Evolutionary conservation across 2,113 vertebrate species (phyloP), one percentile per base, ranked within the genome.

Genomic region (Aleadryas rufinucha): DNA sequence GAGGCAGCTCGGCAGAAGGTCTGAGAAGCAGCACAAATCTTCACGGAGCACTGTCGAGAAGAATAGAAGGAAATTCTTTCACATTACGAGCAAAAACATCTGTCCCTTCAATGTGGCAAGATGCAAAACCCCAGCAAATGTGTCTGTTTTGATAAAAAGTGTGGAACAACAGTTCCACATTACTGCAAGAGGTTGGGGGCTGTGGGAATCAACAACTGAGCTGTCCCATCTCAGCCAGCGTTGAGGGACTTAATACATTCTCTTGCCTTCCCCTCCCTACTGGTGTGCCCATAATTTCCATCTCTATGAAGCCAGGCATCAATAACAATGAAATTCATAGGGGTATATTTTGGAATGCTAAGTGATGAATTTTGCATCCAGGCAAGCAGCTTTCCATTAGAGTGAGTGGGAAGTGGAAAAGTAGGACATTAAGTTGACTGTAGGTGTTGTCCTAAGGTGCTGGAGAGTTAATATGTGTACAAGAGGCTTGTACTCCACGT

Each of bases 121-220:
- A 84, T 7, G 74, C 39, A 94, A 95, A 94, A 39, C 18, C 27
- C 17, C 61, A 72, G 37, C 11, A 89, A 92, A 88, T 0, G 2
- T 79, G 37, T 84, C 92, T 96, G 63, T 89, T 95, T 96, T 97
- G 94, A 94, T 88, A 84, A 97, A 91, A 96, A 64, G 57, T 75
- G 19, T 7, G 49, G 87, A 93, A 93, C 74, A 81, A 57, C 63
- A 45, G 60, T 47, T 87, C 31, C 21, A 77, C 53, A 35, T 95
- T 94, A 70, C 61, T 96, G 65, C 41, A 93, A 74, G 68, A 94
- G 50, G 66, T 2, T 56, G 65, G 9, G 87, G 69, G 41, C 77
- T 92, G 52, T 87, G 63, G 89, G 84, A 85, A 91, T 95, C 87
- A 75, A 80, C 59, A 93, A 93, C 71, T 88, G 95, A 93, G 75